Conservation (phyloP, 2,888 invertebrate genomes). For the Aelia acuminata region DNA sequence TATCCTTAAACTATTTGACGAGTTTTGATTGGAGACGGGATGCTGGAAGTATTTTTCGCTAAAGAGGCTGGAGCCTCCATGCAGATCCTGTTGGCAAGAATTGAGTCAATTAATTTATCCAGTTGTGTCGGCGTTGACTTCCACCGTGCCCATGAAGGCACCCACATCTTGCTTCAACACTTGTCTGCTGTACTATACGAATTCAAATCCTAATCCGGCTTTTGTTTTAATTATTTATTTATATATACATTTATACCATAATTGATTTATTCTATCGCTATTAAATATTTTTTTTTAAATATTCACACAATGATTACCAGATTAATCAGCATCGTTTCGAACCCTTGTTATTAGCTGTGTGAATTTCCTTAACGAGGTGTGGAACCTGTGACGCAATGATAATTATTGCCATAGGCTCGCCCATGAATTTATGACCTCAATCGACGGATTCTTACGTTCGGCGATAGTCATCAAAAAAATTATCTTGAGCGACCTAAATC, state of each 20-base stretch:
- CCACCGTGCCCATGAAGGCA: background rate
- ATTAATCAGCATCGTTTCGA: background rate
- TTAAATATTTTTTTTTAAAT: background rate
- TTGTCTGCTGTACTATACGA: background rate
- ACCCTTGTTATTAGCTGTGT: background rate
- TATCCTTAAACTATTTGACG: background rate
- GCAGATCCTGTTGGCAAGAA: constrained; percentile 21
- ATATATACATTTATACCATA: background rate
- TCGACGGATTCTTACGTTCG: background rate
- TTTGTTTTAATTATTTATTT: no score
- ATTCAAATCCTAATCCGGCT: background rate
- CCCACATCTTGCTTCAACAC: constrained; percentile 7
- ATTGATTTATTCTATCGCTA: background rate
- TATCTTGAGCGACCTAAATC: background rate
- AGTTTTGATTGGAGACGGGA: background rate
- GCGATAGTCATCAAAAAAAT: background rate
- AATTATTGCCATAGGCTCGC: background rate
- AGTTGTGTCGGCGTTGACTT: constrained; percentile 27
- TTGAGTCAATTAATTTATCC: constrained; percentile 37
- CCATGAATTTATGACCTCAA: background rate
- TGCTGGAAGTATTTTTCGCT: constrained; percentile 8
- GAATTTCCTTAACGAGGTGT: background rate
- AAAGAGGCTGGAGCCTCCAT: constrained; percentile 25
- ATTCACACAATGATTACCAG: background rate
- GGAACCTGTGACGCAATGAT: background rate